These are phyloP conservation scores for Manis javanica DNA, from an alignment of 2,797 vertebrate genomes.

Conservation along the genomic window DNA sequence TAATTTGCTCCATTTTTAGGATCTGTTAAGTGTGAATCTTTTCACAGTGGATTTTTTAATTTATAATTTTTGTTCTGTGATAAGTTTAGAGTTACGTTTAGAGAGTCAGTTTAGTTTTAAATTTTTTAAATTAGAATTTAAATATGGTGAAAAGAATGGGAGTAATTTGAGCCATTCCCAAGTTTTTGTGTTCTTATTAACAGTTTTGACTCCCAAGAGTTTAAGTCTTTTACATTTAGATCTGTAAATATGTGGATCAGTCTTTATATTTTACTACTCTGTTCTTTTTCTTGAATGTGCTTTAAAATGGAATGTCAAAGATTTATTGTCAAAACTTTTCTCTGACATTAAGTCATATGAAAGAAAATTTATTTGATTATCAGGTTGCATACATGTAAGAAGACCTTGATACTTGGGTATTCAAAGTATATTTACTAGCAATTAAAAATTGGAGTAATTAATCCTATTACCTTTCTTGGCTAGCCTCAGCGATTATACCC, in stretches of 20 bases:
- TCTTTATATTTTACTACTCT: conserved; percentile 14
- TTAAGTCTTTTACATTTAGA: conserved; percentile 49
- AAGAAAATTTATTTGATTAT: conserved; percentile 11
- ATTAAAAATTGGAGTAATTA: conserved; percentile 23
- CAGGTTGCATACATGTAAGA: neutral
- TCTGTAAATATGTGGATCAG: neutral
- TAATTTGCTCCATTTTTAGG: neutral
- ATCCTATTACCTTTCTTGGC: neutral
- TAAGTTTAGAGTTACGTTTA: conserved; percentile 21
- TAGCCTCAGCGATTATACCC: neutral
- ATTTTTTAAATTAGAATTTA: conserved; percentile 2
- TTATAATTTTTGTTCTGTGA: neutral
- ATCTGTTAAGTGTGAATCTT: neutral
- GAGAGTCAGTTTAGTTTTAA: neutral
- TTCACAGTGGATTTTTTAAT: neutral
- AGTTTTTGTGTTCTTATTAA: conserved; percentile 37
- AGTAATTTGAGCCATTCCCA: conserved; percentile 15
- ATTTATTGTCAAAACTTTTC: conserved; percentile 47
- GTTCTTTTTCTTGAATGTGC: conserved; percentile 29
- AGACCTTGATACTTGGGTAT: neutral
- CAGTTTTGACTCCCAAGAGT: conserved; percentile 3
- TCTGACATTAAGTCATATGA: conserved; percentile 6
- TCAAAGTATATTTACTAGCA: neutral
- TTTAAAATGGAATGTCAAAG: conserved; percentile 42
- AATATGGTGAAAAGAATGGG: neutral